phyloP scores from a whole-genome alignment of 2,888 invertebrate genomes.

The Limnephilus marmoratus region DNA sequence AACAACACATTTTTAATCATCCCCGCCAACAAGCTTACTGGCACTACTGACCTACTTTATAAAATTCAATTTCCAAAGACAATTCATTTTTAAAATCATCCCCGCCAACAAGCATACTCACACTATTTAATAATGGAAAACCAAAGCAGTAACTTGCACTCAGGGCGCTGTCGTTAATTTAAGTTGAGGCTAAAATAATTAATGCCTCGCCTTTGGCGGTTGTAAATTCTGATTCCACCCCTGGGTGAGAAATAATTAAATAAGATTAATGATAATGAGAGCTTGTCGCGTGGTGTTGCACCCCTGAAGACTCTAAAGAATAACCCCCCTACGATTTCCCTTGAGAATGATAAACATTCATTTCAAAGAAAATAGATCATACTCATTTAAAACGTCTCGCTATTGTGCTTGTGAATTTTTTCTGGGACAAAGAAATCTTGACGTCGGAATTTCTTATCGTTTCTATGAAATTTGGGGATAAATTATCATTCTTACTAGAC shows the following conservation, averaged over 20 bases:
- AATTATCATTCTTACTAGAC: neutral
- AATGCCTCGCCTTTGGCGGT: neutral
- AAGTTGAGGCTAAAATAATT: neutral
- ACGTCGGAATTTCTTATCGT: neutral
- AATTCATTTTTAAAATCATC: neutral
- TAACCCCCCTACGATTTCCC: conserved; percentile 21
- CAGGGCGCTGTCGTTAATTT: neutral
- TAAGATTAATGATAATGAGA: conserved; percentile 48
- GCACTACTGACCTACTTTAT: neutral
- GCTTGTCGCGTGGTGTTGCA: conserved; percentile 8
- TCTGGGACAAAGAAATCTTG: neutral
- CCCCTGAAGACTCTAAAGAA: conserved; percentile 26
- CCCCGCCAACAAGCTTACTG: neutral
- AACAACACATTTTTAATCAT: neutral
- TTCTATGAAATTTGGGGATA: neutral
- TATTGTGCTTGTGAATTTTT: neutral
- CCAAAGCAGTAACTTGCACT: neutral
- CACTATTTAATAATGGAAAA: neutral
- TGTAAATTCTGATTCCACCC: conserved; percentile 15
- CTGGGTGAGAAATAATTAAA: conserved; percentile 40
- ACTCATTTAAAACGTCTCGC: conserved; percentile 11
- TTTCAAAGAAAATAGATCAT: conserved; percentile 49
- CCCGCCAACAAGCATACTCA: neutral
- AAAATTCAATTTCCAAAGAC: no score
- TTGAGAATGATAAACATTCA: conserved; percentile 38